phyloP scores from a whole-genome alignment of 2,113 vertebrate species.

The Apodemus speciosus region DNA sequence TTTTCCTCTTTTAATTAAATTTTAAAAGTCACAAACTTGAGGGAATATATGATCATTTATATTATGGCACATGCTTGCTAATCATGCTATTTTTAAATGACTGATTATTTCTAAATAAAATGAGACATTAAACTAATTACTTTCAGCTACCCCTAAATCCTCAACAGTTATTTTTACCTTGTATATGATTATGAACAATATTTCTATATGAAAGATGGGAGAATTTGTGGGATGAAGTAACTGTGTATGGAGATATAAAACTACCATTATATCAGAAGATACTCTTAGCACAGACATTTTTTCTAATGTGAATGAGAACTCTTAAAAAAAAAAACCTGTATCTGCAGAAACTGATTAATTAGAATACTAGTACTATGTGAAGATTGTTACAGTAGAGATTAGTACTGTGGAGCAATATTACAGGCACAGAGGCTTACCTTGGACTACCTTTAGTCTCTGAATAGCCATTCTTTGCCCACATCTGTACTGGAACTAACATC shows the following conservation, averaged over 20 bases:
- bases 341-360: not conserved
- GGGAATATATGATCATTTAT: slow-evolving; percentile 52
- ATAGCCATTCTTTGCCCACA: not conserved
- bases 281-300: slow-evolving; percentile 10
- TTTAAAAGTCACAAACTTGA: slow-evolving; percentile 26
- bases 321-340: not conserved
- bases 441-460: not conserved
- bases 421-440: not conserved
- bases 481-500: not conserved
- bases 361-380: not conserved
- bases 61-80: not conserved
- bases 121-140: slow-evolving; percentile 58
- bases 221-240: slow-evolving; percentile 44
- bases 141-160: slow-evolving; percentile 32
- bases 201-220: slow-evolving; percentile 54
- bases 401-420: not conserved
- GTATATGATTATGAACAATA: not conserved
- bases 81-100: slow-evolving; percentile 34
- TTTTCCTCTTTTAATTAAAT: slow-evolving; percentile 19
- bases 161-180: slow-evolving; percentile 31
- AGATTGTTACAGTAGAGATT: not conserved
- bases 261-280: not conserved
- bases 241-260: not conserved
- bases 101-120: slow-evolving; percentile 46
- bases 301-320: not conserved